Evolutionary conservation across 2,797 vertebrate genomes (phyloP), one percentile per base, ranked within the genome.

Genomic region (Myotis daubentonii): DNA sequence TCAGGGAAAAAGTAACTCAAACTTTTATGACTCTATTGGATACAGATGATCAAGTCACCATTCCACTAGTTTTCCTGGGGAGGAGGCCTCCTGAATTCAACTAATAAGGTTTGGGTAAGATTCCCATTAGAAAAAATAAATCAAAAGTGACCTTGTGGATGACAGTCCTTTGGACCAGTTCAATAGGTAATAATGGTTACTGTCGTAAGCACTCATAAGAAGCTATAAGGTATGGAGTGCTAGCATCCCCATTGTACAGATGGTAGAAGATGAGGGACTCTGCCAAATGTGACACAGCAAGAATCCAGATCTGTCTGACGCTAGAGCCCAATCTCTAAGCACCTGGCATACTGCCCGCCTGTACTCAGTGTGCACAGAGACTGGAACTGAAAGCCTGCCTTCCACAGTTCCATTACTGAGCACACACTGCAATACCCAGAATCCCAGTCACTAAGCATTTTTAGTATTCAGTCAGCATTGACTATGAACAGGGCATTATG

Each of bases 41-140:
- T 55, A 53, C 55, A 93, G 68, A 25, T 70, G 19, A 53, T n/a
- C 51, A 87, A 87, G 41, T 79, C 70, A 93, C 28, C 60, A 49
- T 66, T 20, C 55, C 57, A 49, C 11, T 28, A 49, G 25, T 65
- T 75, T 79, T 28, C 12, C 33, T 60, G 15, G 11, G 66, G 16
- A 33, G 38, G 17, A 65, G n/a, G 8, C 22, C 33, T 91, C 55
- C 49, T 72, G 44, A 88, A 87, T 74, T 87, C 78, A 68, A 19
- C 5, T 53, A 53, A 74, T 79, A 79, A 94, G 65, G 23, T 80
- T 74, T 84, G 51, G 20, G 36, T 57, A 84, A 68, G 2, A 9
- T 80, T 80, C 13, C 25, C 25, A 88, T 41, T 16, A 70, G 41
- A 44, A 8, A 93, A 91, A 88, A 80, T 53, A 84, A 88, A 91